Base-by-base conservation (phyloP, 2,888 invertebrate species). In the Eutolmus rufibarbis region DNA sequence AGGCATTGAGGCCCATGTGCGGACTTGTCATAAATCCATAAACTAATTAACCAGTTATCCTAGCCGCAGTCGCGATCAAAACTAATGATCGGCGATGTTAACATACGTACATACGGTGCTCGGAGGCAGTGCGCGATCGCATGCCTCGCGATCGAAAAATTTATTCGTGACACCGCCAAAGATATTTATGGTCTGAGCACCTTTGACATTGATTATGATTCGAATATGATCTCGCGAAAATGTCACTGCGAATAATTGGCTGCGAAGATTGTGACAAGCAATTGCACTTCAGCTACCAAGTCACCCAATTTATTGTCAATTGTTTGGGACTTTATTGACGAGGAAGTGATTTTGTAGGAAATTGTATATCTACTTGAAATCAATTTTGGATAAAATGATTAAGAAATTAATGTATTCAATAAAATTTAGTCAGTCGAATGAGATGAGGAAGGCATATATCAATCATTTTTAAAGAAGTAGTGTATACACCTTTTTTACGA, bases 41-140 rank as follows among this genome's bases (percentile, higher is more conserved):
- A 81, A 81, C 37, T 77, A 77, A 77, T 77, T 77, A 77, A 77
- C 77, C 37, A 77, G 77, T 77, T 19, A 7, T 66, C 51, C 77
- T 77, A 40, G 77, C 37, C 40, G 9, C 9, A 19, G 19, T 77
- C 40, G 77, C 40, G 77, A 37, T 40, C 77, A 31, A 0, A 16
- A 16, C 31, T 77, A 77, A 77, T 40, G 77, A 40, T 31, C 37
- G 37, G 40, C 40, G 37, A 40, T 77, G 77, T 40, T 77, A 40
- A 23, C 66, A 66, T 28, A 19, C 66, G 66, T 66, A 23, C 66
- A 8, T 57, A n/a, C n/a, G n/a, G 66, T 66, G 66, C 28, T 66
- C 28, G 28, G 66, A 19, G 66, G 12, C 66, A 9, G 28, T 23
- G 23, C 23, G 66, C 66, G 66, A 66, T 66, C 23, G 66, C 66